These are phyloP conservation scores for Pseudachorutes palmiensis DNA, from an alignment of 1,140 invertebrate genomes.

Conservation along the genomic window DNA sequence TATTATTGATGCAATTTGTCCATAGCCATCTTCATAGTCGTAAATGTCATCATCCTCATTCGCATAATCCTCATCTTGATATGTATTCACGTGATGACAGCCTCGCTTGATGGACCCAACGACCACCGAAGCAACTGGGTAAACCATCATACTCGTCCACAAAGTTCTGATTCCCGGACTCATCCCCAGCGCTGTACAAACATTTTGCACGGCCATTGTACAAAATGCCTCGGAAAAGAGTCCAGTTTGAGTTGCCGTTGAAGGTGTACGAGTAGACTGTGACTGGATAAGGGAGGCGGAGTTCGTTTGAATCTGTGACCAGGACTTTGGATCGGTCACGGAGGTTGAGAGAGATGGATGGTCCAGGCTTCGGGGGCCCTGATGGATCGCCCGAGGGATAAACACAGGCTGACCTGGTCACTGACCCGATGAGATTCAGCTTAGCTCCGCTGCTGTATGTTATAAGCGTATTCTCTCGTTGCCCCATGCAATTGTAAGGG, in stretches of 20 bases:
- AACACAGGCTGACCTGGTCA: background rate
- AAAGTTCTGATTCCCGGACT: background rate
- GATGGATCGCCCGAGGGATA: background rate
- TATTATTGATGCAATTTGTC: background rate
- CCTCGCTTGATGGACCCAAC: background rate
- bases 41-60: background rate
- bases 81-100: background rate
- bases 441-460: background rate
- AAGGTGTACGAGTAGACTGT: slow-evolving; percentile 1
- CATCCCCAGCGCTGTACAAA: background rate
- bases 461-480: slow-evolving; percentile 1
- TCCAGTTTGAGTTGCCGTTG: background rate
- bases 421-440: background rate
- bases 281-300: background rate
- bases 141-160: background rate
- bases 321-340: background rate
- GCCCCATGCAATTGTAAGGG: background rate
- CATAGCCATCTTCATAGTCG: slow-evolving; percentile 8
- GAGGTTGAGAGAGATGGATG: background rate
- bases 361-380: background rate
- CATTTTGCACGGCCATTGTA: background rate
- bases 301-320: background rate
- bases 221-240: background rate
- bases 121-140: background rate
- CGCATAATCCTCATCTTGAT: background rate